Base-by-base conservation (phyloP, 2,797 vertebrate genomes). In the Pangasius macronema region DNA sequence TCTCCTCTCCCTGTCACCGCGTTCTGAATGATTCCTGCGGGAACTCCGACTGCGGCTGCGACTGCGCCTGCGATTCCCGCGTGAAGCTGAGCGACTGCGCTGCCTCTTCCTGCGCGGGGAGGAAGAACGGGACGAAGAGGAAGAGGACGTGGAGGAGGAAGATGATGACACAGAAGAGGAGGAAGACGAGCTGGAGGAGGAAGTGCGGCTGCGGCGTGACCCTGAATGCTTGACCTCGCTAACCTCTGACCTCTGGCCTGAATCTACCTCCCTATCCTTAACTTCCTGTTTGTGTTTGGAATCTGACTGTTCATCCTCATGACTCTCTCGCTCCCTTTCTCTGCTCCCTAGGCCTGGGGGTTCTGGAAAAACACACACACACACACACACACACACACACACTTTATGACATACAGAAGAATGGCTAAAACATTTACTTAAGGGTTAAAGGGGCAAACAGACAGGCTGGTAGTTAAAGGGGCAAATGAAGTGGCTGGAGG, bases 61-160 rank as follows among this genome's bases (percentile, higher is more conserved):
- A 27, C 98, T 99, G 14, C 96, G 97, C 89, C 97, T 96, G 85
- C 97, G 97, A 85, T 98, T 99, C 93, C 97, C 96, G 89, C 95
- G 97, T 22, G 97, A 97, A 85, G 97, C 96, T 0, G 84, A 85
- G 77, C 97, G 96, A 0, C 97, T 97, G 14, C 96, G 97, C 88
- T 97, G 96, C 84, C 97, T 96, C 85, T 98, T 99, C 93, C 97
- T 96, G 90, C 95, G 97, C 30, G 97, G 97, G 77, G 97, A 98
- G 85, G 97, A 98, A 76, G 98, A 98, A 87, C 93, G 96, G 0
- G 98, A 99, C 85, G 98, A 98, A 88, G 97, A 97, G 86, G 95
- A 97, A 83, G 97, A 98, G 53, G 98, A 98, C 88, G 97, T 97
- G 86, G 95, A 97, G 83, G 97, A 98, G 55, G 97, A 98, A 42